phyloP scores from a whole-genome alignment of 2,797 vertebrate genomes.

The Dallia pectoralis region DNA sequence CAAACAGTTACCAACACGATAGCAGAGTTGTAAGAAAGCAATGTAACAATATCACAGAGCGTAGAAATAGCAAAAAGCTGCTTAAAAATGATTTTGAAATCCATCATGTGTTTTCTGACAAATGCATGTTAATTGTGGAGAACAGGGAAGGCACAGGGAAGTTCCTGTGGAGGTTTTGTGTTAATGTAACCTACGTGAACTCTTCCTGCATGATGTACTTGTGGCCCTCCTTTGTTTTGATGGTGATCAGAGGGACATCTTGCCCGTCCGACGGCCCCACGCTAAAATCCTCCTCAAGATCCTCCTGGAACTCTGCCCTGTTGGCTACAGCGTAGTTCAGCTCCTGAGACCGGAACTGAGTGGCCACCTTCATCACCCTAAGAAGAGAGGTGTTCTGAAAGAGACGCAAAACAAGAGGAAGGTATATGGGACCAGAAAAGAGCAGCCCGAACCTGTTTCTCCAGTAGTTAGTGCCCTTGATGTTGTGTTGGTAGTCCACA shows the following conservation, averaged over 20 bases:
- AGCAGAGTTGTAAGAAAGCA: no score
- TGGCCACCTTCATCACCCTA: constrained; percentile 61
- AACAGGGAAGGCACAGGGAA: background rate
- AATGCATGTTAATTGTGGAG: no score
- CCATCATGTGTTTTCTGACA: no score
- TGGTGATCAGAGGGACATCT: constrained; percentile 50
- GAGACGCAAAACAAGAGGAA: background rate
- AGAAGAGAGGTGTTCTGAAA: background rate
- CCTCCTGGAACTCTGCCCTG: constrained; percentile 48
- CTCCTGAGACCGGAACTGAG: constrained; percentile 45
- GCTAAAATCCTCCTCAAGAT: constrained; percentile 59
- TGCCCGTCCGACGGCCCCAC: constrained; percentile 33
- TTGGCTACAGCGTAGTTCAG: constrained; percentile 56
- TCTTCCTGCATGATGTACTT: constrained; percentile 62
- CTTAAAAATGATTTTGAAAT: no score
- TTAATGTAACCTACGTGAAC: constrained; percentile 52
- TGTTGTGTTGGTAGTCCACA: constrained; percentile 54
- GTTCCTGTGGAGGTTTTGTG: background rate
- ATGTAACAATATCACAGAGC: no score
- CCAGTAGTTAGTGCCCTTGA: constrained; percentile 63
- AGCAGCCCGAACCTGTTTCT: constrained; percentile 50
- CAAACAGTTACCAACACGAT: no score
- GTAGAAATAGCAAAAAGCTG: no score
- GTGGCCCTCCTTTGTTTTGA: constrained; percentile 51
- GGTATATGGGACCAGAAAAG: background rate